Conservation (phyloP, 2,113 vertebrate genomes). For the Anguilla japonica region DNA sequence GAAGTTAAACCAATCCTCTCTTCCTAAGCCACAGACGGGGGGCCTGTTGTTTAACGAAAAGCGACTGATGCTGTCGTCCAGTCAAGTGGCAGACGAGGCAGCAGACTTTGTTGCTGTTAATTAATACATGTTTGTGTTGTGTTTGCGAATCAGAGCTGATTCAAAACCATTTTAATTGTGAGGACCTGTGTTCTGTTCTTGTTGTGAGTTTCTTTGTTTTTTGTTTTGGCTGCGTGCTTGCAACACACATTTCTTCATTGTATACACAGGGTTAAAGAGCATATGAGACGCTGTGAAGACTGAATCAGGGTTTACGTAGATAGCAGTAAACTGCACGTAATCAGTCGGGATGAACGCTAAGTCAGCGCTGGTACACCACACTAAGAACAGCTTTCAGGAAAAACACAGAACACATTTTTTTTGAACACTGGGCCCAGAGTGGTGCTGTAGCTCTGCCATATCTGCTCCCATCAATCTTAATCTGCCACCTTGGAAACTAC, state of each 20-base stretch:
- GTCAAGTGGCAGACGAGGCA: background rate
- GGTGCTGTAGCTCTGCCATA: background rate
- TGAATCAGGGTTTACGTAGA: slow-evolving; percentile 1
- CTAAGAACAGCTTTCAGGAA: background rate
- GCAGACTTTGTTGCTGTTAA: background rate
- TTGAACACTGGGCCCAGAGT: background rate
- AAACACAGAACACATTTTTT: background rate
- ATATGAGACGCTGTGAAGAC: background rate
- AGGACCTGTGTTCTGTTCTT: background rate
- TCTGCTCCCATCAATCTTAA: background rate
- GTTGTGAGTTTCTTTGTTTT: background rate
- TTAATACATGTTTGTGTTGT: too few relatives aligned
- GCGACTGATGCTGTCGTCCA: background rate
- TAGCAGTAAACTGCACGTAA: background rate
- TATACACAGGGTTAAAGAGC: background rate
- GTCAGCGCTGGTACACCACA: background rate
- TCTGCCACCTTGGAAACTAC: background rate
- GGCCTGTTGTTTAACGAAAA: background rate
- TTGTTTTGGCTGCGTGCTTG: background rate
- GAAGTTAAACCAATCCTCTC: background rate
- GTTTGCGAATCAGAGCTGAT: too few relatives aligned
- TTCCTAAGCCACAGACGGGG: background rate
- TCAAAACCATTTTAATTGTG: too few relatives aligned
- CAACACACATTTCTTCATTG: background rate
- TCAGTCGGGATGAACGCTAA: background rate